Base-by-base conservation (phyloP, 1,140 invertebrate genomes). In the Chionoecetes opilio region DNA sequence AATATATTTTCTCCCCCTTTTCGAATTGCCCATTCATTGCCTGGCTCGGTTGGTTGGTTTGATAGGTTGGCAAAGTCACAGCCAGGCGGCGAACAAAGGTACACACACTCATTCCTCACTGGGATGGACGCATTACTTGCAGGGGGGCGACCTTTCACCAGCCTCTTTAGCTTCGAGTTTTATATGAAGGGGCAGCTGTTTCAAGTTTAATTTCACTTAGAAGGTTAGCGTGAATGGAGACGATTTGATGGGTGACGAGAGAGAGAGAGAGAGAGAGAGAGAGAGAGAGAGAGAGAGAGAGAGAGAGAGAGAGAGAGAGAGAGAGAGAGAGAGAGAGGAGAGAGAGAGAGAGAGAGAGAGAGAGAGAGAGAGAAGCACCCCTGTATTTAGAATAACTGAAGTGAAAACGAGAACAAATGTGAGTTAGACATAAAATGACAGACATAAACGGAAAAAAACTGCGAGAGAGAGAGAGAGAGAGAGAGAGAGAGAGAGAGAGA, bases 211-310 rank as follows among this genome's bases (percentile, higher is more conserved):
- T 53, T 53, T 53, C 46, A 53, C 46, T 53, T 53, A 53, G 21
- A 53, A 53, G 46, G 46, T 53, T 53, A 53, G 63, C n/a, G 63
- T 75, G 63, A 75, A 75, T 17, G 63, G 63, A n/a, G 63, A 75
- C 63, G n/a, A 75, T 53, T 2, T n/a, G n/a, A n/a, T n/a, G n/a
- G n/a, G 41, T 46, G 26, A 75, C 63, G n/a, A 75, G 63, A 75
- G 63, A 75, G 63, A 75, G 63, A 75, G 63, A 75, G n/a, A 75
- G 63, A 75, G 63, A 75, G 21, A n/a, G n/a, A 75, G 63, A 75
- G 63, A 75, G 63, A 75, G 63, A 75, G 63, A 75, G 63, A 75
- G 63, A 75, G 63, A 75, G 63, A 75, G 63, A 75, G 63, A 75
- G 63, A 75, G 63, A 75, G 63, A 75, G 63, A 75, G 63, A 75